Evolutionary conservation across 2,888 invertebrate species (phyloP).

Genomic region (Neoascia interrupta): DNA sequence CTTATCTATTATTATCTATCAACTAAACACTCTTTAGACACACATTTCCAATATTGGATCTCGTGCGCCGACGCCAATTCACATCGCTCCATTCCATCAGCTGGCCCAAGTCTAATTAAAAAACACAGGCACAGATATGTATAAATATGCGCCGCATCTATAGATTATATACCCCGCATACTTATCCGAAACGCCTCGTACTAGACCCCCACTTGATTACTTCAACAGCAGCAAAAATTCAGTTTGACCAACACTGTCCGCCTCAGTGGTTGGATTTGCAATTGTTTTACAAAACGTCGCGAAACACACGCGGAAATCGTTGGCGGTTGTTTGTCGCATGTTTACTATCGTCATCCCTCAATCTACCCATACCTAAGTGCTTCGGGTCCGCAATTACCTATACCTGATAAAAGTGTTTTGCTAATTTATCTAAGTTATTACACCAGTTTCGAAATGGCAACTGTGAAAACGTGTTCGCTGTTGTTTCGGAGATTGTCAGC

Average conservation of each 20-base stretch:
- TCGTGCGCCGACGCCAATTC: constrained; percentile 1
- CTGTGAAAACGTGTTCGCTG: constrained; percentile 5
- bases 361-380: too few relatives aligned
- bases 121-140: background rate
- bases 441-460: constrained; percentile 7
- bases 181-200: background rate
- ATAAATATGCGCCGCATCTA: background rate
- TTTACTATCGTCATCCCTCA: too few relatives aligned
- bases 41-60: background rate
- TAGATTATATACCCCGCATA: background rate
- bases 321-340: too few relatives aligned
- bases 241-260: background rate
- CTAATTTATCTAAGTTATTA: too few relatives aligned
- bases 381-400: too few relatives aligned
- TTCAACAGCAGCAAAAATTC: too few relatives aligned
- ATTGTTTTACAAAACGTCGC: too few relatives aligned
- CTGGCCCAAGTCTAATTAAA: background rate
- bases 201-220: too few relatives aligned
- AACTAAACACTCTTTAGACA: too few relatives aligned
- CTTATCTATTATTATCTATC: too few relatives aligned
- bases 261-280: background rate
- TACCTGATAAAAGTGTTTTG: too few relatives aligned
- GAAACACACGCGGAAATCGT: too few relatives aligned
- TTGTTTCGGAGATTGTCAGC: constrained; percentile 3
- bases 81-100: background rate